Evolutionary conservation across 2,113 vertebrate species (phyloP), one percentile per base, ranked within the genome.

Genomic region (Hiodon tergisus): DNA sequence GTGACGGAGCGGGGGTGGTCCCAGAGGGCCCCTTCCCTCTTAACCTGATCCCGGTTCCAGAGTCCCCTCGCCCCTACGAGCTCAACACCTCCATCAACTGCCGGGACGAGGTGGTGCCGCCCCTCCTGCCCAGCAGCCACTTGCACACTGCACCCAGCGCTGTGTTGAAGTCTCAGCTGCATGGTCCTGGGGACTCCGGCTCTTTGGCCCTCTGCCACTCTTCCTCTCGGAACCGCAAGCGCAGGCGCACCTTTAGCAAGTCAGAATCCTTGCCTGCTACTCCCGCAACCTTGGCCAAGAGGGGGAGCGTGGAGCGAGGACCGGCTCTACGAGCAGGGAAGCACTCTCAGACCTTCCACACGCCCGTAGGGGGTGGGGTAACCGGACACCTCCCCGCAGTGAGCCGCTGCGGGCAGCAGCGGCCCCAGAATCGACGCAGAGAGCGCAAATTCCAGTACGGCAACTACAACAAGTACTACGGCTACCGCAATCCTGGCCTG

Each of bases 21-120:
- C 76, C 83, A 0, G 50, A 65, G 11, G 6, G 73, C 72, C 51
- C 82, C 78, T 67, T 80, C 17, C 4, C 54, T 0, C 48, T 76
- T 0, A 61, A 16, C 9, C 17, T 76, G 13, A 60, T 72, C 7
- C 51, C 60, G 0, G 66, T 73, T 4, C 63, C 78, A 61, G 78
- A 84, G 3, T 86, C 90, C 71, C 93, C 94, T 0, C 90, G 89
- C 4, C 90, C 93, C 8, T 94, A 94, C 58, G 94, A 95, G 81
- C 93, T 95, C 78, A 95, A 95, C 88, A 95, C 93, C 0, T 87
- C 92, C 81, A 94, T 95, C 84, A 94, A 94, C 78, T 96, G 95
- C 81, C 85, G 94, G 54, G 94, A 96, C 0, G 94, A 96, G 11
- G 83, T 95, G 1, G 91, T 92, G n/a, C 89, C 88, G 3, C 92